Conservation (phyloP, 2,888 invertebrate genomes). For the Lapara coniferarum region DNA sequence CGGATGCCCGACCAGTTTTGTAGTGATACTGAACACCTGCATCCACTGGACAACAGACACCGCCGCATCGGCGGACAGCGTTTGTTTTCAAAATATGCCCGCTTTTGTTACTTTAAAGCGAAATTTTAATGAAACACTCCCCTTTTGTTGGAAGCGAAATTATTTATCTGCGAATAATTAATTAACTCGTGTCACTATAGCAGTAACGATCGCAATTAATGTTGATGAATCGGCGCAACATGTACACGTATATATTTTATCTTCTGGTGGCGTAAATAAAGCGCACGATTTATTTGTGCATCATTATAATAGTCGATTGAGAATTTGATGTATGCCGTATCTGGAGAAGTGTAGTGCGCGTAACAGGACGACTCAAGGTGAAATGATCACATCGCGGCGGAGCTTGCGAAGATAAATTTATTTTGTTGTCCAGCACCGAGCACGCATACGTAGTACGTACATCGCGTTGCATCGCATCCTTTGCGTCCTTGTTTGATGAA, state of each 20-base stretch:
- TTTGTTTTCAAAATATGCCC: constrained; percentile 38
- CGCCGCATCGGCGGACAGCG: constrained; percentile 45
- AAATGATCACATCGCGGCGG: background rate
- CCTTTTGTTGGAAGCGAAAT: constrained; percentile 19
- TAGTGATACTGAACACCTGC: constrained; percentile 78
- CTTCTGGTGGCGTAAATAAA: constrained; percentile 9
- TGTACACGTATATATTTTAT: constrained; percentile 22
- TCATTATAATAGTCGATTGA: background rate
- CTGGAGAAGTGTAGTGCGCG: background rate
- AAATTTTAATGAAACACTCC: constrained; percentile 21
- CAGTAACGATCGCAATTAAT: constrained; percentile 21
- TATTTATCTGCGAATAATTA: constrained; percentile 23
- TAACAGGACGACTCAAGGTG: background rate
- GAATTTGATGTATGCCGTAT: background rate
- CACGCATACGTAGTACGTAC: constrained; percentile 29
- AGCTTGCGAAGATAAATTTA: constrained; percentile 13
- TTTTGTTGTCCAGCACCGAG: constrained; percentile 33
- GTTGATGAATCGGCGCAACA: constrained; percentile 20
- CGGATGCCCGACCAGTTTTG: constrained; percentile 81
- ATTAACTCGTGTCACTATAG: constrained; percentile 21
- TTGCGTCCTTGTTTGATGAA: constrained; percentile 62
- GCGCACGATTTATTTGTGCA: background rate
- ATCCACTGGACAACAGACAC: constrained; percentile 49
- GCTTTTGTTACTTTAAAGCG: constrained; percentile 7
- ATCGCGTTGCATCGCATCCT: constrained; percentile 46